Base-by-base conservation (phyloP, 2,797 vertebrate species). In the Urosaurus nigricauda region DNA sequence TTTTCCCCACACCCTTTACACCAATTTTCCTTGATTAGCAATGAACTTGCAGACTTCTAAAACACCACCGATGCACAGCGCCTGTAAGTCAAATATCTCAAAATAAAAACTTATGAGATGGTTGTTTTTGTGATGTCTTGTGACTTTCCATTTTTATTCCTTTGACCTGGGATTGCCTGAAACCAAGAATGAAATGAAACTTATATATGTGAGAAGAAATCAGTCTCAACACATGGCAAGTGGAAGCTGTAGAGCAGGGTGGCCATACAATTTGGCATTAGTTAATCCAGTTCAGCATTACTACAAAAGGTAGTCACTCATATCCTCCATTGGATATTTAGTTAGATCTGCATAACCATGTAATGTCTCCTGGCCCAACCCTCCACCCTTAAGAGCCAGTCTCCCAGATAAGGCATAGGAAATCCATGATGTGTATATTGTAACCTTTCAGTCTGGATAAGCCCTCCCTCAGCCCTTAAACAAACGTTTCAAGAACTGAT, bases 41-140 rank as follows among this genome's bases (percentile, higher is more conserved):
- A 75, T 85, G 85, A 90, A 83, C 58, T 17, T 5, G 43, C 93
- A 87, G 89, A 8, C 0, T 92, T 94, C 93, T 91, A 87, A 87
- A 90, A 87, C 85, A 80, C 88, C 85, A 91, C 88, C 74, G 90
- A 89, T 7, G 56, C 94, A 91, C 93, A 88, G 92, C 93, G 92
- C 95, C 96, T 96, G 94, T 94, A 92, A 86, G 53, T 85, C 88
- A 92, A 93, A 87, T 92, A 92, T 90, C 92, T 94, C 93, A 83
- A 89, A 97, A 97, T 97, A 97, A 97, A 97, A 93, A 92, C 94
- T 90, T 95, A 92, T 89, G 91, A 93, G 93, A 94, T 93, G 88
- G 77, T 1, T 51, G 32, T 35, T 85, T 53, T 84, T 83, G 60
- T 85, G 78, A 85, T 80, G 56, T 35, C 17, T 37, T 80, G 68